A percentile compares a stretch with the other conserved stretches of the same genome.
Evolutionary conservation across 2,113 vertebrate species (phyloP).

Genomic region (Cyrtonyx montezumae): DNA sequence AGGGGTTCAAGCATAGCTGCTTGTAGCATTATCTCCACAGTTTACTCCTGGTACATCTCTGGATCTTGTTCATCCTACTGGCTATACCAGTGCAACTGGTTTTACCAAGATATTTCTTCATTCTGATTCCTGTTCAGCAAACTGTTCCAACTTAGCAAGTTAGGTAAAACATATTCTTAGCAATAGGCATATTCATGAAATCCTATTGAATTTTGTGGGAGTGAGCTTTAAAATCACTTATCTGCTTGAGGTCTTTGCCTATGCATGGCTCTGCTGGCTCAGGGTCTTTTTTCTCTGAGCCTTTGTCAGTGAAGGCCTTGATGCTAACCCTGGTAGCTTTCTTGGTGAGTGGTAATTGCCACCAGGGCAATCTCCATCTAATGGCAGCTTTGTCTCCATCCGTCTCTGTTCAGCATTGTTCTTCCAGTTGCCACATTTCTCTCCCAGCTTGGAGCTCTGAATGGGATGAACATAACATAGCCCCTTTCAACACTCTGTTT

Average conservation of each 20-base stretch:
- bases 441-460: not conserved
- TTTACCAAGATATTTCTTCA: not conserved
- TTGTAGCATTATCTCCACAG: not conserved
- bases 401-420: not conserved
- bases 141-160: not conserved
- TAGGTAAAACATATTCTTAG: not conserved
- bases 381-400: not conserved
- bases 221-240: not conserved
- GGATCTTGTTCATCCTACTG: not conserved
- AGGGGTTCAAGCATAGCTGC: not conserved
- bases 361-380: no score
- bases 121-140: not conserved
- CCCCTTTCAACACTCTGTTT: not conserved
- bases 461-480: not conserved
- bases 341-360: not conserved
- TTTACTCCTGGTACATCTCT: not conserved
- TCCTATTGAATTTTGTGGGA: not conserved
- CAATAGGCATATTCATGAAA: not conserved
- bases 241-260: not conserved
- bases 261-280: not conserved
- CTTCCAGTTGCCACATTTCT: not conserved
- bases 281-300: not conserved
- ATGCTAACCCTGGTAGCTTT: not conserved
- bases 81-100: not conserved
- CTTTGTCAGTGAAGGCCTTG: not conserved